Percentiles rank a stretch among this genome's conserved stretches.
These are phyloP conservation scores for Rhynchopsitta pachyrhyncha DNA, from an alignment of 2,113 vertebrate species.

Conservation along the genomic window DNA sequence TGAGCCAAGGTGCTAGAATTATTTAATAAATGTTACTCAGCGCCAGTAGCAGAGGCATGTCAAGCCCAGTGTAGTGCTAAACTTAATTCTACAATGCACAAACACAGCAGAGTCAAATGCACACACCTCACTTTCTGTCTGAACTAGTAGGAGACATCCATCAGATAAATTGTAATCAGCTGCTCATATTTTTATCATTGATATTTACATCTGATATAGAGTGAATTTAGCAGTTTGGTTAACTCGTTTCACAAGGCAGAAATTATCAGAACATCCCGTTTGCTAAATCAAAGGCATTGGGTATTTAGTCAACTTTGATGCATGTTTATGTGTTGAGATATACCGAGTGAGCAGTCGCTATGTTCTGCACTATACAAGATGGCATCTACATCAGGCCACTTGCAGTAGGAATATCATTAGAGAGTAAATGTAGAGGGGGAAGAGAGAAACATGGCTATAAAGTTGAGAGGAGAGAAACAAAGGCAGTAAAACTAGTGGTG, in stretches of 20 bases:
- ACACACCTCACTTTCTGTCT: neutral
- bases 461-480: neutral
- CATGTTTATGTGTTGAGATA: neutral
- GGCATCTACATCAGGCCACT: neutral
- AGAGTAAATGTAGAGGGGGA: neutral
- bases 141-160: neutral
- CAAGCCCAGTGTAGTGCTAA: neutral
- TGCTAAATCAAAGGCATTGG: neutral
- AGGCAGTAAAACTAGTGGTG: neutral
- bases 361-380: neutral
- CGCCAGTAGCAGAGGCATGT: neutral
- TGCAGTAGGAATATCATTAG: neutral
- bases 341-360: neutral
- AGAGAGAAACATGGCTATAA: neutral
- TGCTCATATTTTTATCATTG: neutral
- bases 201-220: neutral
- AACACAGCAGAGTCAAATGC: neutral
- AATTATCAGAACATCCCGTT: neutral
- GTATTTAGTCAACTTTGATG: neutral
- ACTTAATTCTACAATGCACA: neutral
- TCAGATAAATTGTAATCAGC: neutral
- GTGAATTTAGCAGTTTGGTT: neutral
- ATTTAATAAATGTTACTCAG: neutral
- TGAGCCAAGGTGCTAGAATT: neutral
- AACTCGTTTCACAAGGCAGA: neutral